These are phyloP conservation scores for Leptinotarsa defecta DNA, from an alignment of 1,140 invertebrate species.

Conservation along the genomic window DNA sequence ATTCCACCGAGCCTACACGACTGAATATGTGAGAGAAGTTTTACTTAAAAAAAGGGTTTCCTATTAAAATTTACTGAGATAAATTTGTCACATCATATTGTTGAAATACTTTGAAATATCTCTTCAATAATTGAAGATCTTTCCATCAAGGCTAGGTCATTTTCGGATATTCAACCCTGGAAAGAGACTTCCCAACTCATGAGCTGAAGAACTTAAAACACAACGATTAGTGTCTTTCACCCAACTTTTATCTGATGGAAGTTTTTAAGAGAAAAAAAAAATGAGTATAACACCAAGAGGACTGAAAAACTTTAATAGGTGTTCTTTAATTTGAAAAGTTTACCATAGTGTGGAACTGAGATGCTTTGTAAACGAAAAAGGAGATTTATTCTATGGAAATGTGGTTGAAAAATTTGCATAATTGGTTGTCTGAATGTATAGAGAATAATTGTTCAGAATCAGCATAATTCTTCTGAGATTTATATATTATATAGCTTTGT, in stretches of 20 bases:
- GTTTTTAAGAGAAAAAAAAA: background rate
- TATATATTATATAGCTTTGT: no score
- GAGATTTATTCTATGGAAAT: background rate
- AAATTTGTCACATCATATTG: no score
- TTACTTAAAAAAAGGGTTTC: no score
- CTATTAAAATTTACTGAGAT: no score
- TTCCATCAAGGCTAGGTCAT: background rate
- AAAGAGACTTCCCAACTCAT: background rate
- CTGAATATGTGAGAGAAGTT: no score
- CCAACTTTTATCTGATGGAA: background rate
- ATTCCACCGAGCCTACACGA: no score
- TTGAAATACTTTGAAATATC: no score
- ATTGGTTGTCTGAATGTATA: no score
- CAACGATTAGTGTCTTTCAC: background rate
- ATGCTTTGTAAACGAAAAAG: background rate
- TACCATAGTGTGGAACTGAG: background rate
- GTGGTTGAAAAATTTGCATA: no score
- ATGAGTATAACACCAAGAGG: background rate
- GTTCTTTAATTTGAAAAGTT: slow-evolving; percentile 1
- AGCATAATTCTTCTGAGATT: no score
- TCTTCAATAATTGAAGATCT: no score
- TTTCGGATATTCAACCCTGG: background rate
- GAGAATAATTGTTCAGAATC: no score
- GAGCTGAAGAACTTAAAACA: background rate
- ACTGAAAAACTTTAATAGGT: background rate